Evolutionary conservation across 1,140 invertebrate species (phyloP).

Genomic region (Vanessa tameamea): DNA sequence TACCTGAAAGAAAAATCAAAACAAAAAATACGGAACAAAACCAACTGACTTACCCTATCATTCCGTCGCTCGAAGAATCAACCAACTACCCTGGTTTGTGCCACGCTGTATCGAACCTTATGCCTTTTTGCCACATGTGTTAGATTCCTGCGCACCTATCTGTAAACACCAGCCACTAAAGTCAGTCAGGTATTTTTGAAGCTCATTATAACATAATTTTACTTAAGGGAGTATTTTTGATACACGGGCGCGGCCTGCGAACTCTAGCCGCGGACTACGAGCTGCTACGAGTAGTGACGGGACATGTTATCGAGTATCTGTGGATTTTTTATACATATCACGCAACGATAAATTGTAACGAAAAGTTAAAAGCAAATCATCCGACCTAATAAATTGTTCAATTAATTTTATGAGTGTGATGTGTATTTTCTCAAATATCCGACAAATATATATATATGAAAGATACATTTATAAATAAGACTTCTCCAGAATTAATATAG

Average conservation of each 20-base stretch:
- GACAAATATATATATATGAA: too few relatives aligned
- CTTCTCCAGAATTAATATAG: not conserved
- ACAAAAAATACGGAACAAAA: constrained; percentile 20
- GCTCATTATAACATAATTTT: constrained; percentile 15
- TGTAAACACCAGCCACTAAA: constrained; percentile 36
- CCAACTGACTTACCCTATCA: constrained; percentile 65
- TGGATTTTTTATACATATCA: not conserved
- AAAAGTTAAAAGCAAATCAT: too few relatives aligned
- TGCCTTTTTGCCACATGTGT: constrained; percentile 72
- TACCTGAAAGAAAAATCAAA: not conserved
- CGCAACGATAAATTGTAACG: too few relatives aligned
- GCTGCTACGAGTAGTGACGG: constrained; percentile 43
- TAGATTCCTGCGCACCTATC: constrained; percentile 49
- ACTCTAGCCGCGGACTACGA: constrained; percentile 54
- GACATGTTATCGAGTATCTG: constrained; percentile 21
- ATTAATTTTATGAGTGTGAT: too few relatives aligned
- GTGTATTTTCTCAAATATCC: too few relatives aligned
- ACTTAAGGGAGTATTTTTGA: constrained; percentile 19
- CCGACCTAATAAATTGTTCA: too few relatives aligned
- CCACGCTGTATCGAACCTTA: constrained; percentile 72
- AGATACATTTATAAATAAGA: too few relatives aligned
- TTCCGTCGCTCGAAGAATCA: constrained; percentile 63
- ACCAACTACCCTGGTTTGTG: constrained; percentile 71
- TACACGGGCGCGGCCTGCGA: constrained; percentile 56
- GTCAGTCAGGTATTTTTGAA: constrained; percentile 29